Conservation (phyloP, 2,113 vertebrate genomes). For the Psilopogon haemacephalus region DNA sequence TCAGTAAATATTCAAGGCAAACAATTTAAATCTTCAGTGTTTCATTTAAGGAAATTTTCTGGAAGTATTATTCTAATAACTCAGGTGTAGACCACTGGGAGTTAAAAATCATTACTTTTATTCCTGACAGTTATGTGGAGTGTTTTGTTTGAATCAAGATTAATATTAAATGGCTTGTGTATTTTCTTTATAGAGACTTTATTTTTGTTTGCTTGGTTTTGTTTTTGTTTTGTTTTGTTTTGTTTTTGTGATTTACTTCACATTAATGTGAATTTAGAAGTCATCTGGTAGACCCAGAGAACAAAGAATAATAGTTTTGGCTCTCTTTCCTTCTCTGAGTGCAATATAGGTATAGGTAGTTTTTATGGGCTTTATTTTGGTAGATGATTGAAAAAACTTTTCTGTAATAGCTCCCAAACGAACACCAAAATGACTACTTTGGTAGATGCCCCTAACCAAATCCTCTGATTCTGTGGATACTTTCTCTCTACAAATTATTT, state of each 20-base stretch:
- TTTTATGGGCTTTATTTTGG: not conserved
- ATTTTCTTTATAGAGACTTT: not conserved
- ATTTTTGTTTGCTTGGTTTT: not conserved
- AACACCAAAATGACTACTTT: not conserved
- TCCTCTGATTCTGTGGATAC: not conserved
- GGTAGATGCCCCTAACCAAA: not conserved
- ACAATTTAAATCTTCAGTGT: not conserved
- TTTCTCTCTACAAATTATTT: not conserved
- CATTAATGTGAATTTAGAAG: not conserved
- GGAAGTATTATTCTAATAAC: not conserved
- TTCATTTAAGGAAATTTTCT: not conserved
- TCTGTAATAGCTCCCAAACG: not conserved
- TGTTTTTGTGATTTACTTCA: not conserved
- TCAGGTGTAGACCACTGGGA: not conserved
- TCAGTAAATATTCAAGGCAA: conserved; percentile 22
- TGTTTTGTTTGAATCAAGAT: not conserved
- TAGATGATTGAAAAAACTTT: not conserved
- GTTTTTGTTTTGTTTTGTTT: not conserved
- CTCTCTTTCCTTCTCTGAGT: not conserved
- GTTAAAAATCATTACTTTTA: not conserved
- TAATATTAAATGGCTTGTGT: not conserved
- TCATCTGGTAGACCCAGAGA: not conserved
- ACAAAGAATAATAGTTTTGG: not conserved
- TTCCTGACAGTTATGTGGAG: not conserved
- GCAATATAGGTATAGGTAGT: not conserved